phyloP scores from a whole-genome alignment of 2,113 vertebrate species.

The Phyllostomus discolor region DNA sequence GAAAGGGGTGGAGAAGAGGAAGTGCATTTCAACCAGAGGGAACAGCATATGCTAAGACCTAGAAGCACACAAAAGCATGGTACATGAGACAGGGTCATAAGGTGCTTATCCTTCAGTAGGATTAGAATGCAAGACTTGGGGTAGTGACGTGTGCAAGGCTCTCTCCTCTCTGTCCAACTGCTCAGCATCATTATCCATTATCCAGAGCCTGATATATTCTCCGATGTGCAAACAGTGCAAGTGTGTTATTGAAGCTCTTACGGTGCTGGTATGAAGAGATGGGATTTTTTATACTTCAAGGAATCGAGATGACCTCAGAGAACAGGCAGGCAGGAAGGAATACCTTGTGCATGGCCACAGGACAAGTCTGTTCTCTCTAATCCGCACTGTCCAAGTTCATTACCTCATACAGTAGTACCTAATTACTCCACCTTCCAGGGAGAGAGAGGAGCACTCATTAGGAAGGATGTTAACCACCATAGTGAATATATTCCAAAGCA shows the following conservation, averaged over 20 bases:
- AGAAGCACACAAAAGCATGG: background rate
- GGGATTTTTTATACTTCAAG: background rate
- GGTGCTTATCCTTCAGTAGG: background rate
- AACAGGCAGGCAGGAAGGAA: slow-evolving; percentile 35
- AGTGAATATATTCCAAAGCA: slow-evolving; percentile 79
- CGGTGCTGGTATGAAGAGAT: background rate
- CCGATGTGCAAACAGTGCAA: background rate
- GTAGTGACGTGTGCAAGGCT: background rate
- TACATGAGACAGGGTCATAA: background rate
- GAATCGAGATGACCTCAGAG: slow-evolving; percentile 20
- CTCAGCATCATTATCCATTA: background rate
- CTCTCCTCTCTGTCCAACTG: background rate
- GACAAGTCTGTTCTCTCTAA: slow-evolving; percentile 72
- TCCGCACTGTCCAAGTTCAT: slow-evolving; percentile 78
- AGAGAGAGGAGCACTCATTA: slow-evolving; percentile 75
- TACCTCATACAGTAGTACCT: slow-evolving; percentile 71
- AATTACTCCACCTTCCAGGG: slow-evolving; percentile 79
- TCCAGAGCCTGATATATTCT: background rate
- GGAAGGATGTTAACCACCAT: slow-evolving; percentile 76
- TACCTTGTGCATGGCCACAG: slow-evolving; percentile 42
- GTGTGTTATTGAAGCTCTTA: background rate
- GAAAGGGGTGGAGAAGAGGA: background rate
- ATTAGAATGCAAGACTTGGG: background rate
- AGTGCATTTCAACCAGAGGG: background rate
- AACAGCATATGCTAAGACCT: background rate